phyloP scores from a whole-genome alignment of 2,888 invertebrate genomes.

The Melanotus villosus region DNA sequence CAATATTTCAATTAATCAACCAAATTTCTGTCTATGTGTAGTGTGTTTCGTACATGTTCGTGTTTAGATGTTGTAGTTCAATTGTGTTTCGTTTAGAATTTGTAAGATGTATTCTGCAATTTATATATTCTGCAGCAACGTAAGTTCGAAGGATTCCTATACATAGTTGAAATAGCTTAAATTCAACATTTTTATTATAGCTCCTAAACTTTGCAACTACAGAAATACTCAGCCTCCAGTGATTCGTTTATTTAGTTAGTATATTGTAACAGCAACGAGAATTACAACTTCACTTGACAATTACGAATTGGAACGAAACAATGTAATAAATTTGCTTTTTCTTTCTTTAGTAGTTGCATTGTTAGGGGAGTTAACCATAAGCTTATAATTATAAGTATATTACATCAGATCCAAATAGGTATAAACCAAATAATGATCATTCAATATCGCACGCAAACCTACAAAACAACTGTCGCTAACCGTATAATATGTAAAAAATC shows the following conservation, averaged over 20 bases:
- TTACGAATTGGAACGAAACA: too few relatives aligned
- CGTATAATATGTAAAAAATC: conserved; percentile 32
- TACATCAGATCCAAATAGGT: conserved; percentile 25
- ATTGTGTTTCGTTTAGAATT: conserved; percentile 39
- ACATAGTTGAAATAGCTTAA: conserved; percentile 23
- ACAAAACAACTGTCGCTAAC: conserved; percentile 28
- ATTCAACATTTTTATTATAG: conserved; percentile 14
- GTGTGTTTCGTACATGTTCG: conserved; percentile 40
- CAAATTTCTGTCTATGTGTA: conserved; percentile 52
- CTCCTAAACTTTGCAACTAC: conserved; percentile 2
- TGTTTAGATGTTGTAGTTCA: conserved; percentile 40
- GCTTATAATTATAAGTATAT: conserved; percentile 21
- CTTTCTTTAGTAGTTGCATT: conserved; percentile 14
- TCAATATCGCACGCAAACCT: conserved; percentile 24
- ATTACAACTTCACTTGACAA: too few relatives aligned
- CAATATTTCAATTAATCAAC: conserved; percentile 59
- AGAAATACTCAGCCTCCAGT: neutral
- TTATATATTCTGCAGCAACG: conserved; percentile 32
- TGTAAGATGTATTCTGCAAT: conserved; percentile 45
- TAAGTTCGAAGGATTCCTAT: conserved; percentile 29
- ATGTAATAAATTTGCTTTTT: too few relatives aligned
- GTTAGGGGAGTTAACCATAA: neutral
- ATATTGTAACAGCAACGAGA: too few relatives aligned
- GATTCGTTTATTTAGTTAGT: neutral
- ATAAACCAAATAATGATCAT: conserved; percentile 23